Evolutionary conservation across 53 echinoderm and acorn worm genomes (phyloP).

Genomic region (Hippasteria phrygiana): DNA sequence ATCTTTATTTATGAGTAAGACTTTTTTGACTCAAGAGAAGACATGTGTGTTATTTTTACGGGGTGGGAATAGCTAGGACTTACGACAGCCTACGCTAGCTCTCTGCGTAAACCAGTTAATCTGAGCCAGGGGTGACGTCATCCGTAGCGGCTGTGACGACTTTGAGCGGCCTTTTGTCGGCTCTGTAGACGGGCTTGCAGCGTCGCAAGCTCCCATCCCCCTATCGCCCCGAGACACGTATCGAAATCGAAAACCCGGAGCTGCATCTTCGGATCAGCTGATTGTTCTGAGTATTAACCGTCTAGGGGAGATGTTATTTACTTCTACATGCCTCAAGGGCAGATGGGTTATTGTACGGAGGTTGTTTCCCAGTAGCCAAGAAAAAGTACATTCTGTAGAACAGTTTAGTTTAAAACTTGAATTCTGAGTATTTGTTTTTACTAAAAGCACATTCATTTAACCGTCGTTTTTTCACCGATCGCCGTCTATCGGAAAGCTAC

Average conservation of each 20-base stretch:
- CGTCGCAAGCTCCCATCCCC: neutral
- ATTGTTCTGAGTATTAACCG: neutral
- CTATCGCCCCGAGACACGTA: slow-evolving; percentile 13
- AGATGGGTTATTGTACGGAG: neutral
- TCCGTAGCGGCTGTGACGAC: slow-evolving; percentile 13
- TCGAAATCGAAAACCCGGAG: neutral
- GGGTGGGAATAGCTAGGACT: neutral
- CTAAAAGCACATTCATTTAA: neutral
- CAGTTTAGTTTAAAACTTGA: no score
- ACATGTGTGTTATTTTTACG: neutral
- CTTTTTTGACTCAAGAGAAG: neutral
- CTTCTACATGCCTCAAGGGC: neutral
- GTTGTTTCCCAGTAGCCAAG: neutral
- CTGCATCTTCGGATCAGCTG: neutral
- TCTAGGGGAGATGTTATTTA: neutral
- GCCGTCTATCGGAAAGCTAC: no score
- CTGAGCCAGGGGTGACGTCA: slow-evolving; percentile 33
- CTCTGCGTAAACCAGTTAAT: neutral
- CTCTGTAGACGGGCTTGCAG: neutral
- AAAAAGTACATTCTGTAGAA: no score
- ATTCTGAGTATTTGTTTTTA: neutral
- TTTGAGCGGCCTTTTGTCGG: neutral
- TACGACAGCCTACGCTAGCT: neutral
- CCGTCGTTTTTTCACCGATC: neutral
- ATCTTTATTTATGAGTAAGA: neutral